Base-by-base conservation (phyloP, 2,888 invertebrate genomes). In the Clitarchus hookeri region DNA sequence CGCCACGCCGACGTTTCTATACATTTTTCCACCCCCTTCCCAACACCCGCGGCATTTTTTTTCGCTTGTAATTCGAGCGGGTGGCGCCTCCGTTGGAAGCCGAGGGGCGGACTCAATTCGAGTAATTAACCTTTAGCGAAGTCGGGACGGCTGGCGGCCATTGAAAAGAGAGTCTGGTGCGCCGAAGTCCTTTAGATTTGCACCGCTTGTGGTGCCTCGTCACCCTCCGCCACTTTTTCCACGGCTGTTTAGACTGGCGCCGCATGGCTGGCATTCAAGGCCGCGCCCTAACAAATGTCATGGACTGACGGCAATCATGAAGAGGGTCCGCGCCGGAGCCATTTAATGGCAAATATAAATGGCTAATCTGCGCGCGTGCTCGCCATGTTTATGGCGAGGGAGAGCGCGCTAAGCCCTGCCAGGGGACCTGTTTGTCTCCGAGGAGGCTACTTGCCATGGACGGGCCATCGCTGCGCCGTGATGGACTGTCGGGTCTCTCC, bases 331-430 rank as follows among this genome's bases (percentile, higher is more conserved):
- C 87, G 86, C 87, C 87, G 87, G 87, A 86, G 86, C 87, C 86
- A 86, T 88, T 88, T 87, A 87, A 87, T 87, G 86, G 87, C 87
- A 88, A 87, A 87, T 87, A 87, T 88, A 88, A 88, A 88, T 88
- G 88, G 83, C 87, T 87, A 87, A 88, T 88, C 87, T 87, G 86
- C 79, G 86, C 84, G 86, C 87, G 87, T 87, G 88, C 87, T 84
- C 84, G 87, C 86, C 87, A 88, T 87, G 86, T 86, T 87, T 87
- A 88, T 88, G 86, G 65, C 65, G 23, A 65, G 13, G 23, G 65
- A n/a, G 65, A 6, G 65, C 8, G 8, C 23, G n/a, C 65, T 65
- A 85, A 80, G 36, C 54, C 16, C 54, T 44, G 44, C n/a, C 53
- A 25, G 23, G 36, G 44, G 83, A 19, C 23, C 26, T 44, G 84